phyloP scores from a whole-genome alignment of 2,797 vertebrate species.

The Microhierax caerulescens region DNA sequence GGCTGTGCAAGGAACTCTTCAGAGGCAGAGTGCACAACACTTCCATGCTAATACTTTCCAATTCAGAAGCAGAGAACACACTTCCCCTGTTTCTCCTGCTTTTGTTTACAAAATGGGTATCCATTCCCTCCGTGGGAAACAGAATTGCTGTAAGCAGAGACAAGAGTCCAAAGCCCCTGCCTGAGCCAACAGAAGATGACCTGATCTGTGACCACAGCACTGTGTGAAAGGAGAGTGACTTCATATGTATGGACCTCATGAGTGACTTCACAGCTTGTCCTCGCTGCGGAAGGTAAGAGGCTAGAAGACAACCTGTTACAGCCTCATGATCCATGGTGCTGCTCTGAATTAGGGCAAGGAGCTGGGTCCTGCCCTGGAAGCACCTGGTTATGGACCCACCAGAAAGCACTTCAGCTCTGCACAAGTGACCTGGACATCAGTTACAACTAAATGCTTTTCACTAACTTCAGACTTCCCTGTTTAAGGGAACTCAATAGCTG shows the following conservation, averaged over 20 bases:
- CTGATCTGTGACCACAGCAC: not conserved
- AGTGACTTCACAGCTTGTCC: not conserved
- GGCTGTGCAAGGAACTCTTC: not conserved
- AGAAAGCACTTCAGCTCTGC: not conserved
- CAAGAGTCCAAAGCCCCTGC: not conserved
- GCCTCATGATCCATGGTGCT: fast-evolving
- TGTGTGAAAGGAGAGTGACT: not conserved
- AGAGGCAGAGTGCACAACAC: not conserved
- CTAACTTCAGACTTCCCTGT: not conserved
- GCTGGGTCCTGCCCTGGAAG: not conserved
- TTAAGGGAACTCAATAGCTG: not conserved
- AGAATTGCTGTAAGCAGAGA: not conserved
- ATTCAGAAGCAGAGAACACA: not conserved
- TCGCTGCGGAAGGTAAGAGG: not conserved
- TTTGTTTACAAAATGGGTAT: not conserved
- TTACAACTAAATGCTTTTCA: not conserved
- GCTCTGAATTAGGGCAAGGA: not conserved
- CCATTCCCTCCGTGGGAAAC: not conserved
- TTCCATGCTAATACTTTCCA: not conserved
- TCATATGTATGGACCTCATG: not conserved
- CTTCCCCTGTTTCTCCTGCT: not conserved
- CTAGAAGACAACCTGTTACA: not conserved
- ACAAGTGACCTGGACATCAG: not conserved
- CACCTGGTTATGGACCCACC: not conserved
- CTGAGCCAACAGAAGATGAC: not conserved